phyloP scores from a whole-genome alignment of 2,888 invertebrate genomes.

The Gerris lacustris region DNA sequence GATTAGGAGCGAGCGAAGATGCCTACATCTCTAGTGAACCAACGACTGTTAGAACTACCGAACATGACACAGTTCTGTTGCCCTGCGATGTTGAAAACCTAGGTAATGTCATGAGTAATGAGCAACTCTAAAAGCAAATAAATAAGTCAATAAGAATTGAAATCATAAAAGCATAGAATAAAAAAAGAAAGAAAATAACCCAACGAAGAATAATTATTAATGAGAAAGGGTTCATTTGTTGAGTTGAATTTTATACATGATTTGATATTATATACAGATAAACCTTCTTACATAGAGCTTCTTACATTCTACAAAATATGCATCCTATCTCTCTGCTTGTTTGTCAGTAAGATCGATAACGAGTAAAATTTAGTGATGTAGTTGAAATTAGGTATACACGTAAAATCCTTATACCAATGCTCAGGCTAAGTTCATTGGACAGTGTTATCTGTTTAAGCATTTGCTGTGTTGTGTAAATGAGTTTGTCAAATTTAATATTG shows the following conservation, averaged over 20 bases:
- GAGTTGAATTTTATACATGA: not conserved
- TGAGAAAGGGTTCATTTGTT: not conserved
- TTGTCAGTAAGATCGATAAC: too few species aligned
- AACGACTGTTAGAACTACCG: slow-evolving; percentile 59
- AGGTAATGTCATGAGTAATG: slow-evolving; percentile 45
- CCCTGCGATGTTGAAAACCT: slow-evolving; percentile 60
- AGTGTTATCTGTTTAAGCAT: not conserved
- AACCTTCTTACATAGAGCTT: too few species aligned
- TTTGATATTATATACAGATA: not conserved
- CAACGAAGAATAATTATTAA: not conserved
- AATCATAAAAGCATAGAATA: too few species aligned
- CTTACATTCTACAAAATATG: too few species aligned
- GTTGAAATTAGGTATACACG: too few species aligned
- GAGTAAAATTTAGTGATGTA: too few species aligned
- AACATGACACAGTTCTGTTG: slow-evolving; percentile 63
- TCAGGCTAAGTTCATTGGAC: not conserved
- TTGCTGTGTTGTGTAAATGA: not conserved
- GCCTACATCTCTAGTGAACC: slow-evolving; percentile 51
- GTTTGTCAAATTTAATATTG: not conserved
- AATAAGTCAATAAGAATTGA: not conserved
- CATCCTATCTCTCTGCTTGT: too few species aligned
- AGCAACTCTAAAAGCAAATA: not conserved
- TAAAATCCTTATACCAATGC: too few species aligned
- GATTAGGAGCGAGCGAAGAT: not conserved
- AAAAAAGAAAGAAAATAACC: too few species aligned